phyloP scores from a whole-genome alignment of 1,140 invertebrate genomes.

The Panagrolaimus sp. region DNA sequence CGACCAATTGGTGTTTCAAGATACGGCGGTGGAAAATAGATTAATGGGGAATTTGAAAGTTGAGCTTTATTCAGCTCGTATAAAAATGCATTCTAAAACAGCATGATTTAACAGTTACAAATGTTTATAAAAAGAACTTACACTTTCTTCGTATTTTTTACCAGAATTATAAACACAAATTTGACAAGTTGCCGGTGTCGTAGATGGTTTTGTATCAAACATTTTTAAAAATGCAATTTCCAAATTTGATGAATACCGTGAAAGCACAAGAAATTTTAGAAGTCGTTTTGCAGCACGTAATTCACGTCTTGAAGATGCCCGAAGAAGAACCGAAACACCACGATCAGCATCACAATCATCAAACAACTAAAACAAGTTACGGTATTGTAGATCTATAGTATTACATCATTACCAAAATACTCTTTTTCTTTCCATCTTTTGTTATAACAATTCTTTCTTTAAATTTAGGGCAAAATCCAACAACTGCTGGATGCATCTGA shows the following conservation, averaged over 20 bases:
- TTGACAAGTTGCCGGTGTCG: constrained; percentile 74
- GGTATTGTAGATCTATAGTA: not conserved
- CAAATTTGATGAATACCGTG: constrained; percentile 28
- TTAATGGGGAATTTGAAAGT: constrained; percentile 77
- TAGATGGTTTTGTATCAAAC: constrained; percentile 35
- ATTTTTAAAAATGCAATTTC: constrained; percentile 45
- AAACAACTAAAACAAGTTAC: constrained; percentile 60
- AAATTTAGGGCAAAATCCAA: constrained; percentile 81
- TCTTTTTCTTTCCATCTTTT: constrained; percentile 61
- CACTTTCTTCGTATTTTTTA: constrained; percentile 66
- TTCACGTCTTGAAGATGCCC: constrained; percentile 72
- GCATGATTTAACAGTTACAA: too few species aligned
- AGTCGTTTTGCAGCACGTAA: constrained; percentile 63
- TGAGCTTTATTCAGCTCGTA: constrained; percentile 70
- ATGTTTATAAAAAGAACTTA: not conserved
- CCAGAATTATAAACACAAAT: constrained; percentile 81
- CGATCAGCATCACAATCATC: constrained; percentile 79
- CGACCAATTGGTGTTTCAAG: constrained; percentile 76
- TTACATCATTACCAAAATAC: constrained; percentile 36
- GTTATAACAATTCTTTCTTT: constrained; percentile 69
- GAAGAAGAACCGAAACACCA: constrained; percentile 79
- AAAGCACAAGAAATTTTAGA: constrained; percentile 40
- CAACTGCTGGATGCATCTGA: constrained; percentile 68
- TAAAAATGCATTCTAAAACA: constrained; percentile 63
- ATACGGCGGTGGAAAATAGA: constrained; percentile 77